phyloP scores from a whole-genome alignment of 2,888 invertebrate species.

The Catocala nupta region DNA sequence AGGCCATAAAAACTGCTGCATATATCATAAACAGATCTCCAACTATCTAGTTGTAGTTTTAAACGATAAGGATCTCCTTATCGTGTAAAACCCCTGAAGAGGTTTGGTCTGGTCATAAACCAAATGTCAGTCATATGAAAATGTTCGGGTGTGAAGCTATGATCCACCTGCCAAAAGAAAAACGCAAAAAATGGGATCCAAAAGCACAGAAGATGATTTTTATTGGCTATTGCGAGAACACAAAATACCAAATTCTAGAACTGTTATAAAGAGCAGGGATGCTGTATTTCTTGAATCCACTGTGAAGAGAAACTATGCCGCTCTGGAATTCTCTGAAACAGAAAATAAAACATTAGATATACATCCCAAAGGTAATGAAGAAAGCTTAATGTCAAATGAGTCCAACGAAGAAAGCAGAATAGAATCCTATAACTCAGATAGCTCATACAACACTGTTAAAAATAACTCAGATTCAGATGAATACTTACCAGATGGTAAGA shows the following conservation, averaged over 20 bases:
- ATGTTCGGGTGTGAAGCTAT: slow-evolving; percentile 11
- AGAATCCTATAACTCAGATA: too few relatives aligned
- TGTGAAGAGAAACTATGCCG: too few relatives aligned
- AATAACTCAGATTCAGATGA: slow-evolving; percentile 16
- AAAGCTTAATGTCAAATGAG: too few relatives aligned
- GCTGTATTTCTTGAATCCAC: too few relatives aligned
- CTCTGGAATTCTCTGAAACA: background rate
- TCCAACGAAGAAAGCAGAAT: too few relatives aligned
- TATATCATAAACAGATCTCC: slow-evolving; percentile 5
- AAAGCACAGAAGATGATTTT: slow-evolving; percentile 14
- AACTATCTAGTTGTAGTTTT: too few relatives aligned
- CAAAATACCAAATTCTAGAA: slow-evolving; percentile 1
- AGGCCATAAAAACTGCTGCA: slow-evolving; percentile 4
- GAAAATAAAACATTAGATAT: background rate
- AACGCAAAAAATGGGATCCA: slow-evolving; percentile 11
- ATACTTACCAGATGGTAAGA: slow-evolving; percentile 13
- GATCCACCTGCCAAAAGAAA: slow-evolving; percentile 13
- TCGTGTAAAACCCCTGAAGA: slow-evolving; percentile 3
- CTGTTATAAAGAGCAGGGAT: too few relatives aligned
- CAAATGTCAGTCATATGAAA: slow-evolving; percentile 3
- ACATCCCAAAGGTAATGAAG: too few relatives aligned
- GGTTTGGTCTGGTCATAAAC: slow-evolving; percentile 7
- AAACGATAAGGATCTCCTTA: too few relatives aligned
- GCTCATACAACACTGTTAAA: slow-evolving; percentile 8
- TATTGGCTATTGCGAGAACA: slow-evolving; percentile 12